Evolutionary conservation across 35 echinoderm and acorn worm genomes (phyloP).

Genomic region (Acanthaster planci): DNA sequence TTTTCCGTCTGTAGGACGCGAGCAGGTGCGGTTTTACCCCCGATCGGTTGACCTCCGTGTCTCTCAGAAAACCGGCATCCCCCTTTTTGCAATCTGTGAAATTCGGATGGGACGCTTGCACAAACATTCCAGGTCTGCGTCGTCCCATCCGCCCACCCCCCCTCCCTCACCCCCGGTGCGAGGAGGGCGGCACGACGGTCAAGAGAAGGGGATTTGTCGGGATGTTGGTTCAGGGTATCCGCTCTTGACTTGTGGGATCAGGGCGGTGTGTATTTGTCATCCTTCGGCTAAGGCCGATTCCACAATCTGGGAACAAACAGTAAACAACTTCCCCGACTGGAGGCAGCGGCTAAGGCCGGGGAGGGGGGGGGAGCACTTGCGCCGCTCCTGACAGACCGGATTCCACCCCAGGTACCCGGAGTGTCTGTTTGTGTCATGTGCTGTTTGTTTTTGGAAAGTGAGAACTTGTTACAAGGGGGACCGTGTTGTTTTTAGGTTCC

Average conservation of each 20-base stretch:
- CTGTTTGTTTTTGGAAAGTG: constrained; percentile 23
- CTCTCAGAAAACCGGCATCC: too few species aligned
- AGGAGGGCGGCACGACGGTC: background rate
- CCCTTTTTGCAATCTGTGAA: too few species aligned
- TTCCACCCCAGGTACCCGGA: background rate
- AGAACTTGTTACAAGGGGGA: constrained; percentile 18
- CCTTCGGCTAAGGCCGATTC: background rate
- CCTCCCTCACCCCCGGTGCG: background rate
- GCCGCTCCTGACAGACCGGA: background rate
- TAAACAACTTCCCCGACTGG: background rate
- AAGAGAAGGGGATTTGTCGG: background rate
- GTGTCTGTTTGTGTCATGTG: constrained; percentile 1
- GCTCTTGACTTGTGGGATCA: background rate
- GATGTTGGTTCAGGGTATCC: constrained; percentile 7
- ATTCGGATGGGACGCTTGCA: too few species aligned
- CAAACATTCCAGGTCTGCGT: too few species aligned
- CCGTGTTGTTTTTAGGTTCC: too few species aligned
- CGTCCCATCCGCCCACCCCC: background rate
- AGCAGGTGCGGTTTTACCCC: too few species aligned
- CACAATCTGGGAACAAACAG: constrained; percentile 11
- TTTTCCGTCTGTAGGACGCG: too few species aligned
- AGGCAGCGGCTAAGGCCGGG: too few species aligned
- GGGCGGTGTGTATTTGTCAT: background rate
- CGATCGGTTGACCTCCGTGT: too few species aligned
- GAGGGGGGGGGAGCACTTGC: background rate